Evolutionary conservation across 2,888 invertebrate species (phyloP), one percentile per base, ranked within the genome.

Genomic region (Amiota mariae): DNA sequence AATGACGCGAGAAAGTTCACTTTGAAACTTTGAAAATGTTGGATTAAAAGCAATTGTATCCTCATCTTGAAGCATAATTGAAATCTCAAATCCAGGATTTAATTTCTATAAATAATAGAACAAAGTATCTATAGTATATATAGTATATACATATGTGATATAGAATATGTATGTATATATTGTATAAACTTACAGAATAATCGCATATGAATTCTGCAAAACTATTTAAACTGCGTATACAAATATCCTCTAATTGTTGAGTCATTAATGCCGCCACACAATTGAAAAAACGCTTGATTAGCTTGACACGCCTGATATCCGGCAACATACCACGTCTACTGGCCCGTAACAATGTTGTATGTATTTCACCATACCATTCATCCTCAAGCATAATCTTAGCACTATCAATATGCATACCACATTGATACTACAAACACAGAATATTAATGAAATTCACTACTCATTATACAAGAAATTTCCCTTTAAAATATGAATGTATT

Each of bases 231-330:
- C 97, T 97, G 81, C 94, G 93, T 59, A 96, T 91, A 79, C 96
- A 95, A 49, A 97, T 89, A 24, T 93, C 93, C 88, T 97, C 96
- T 73, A 98, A 90, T 83, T 97, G 96, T 81, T 94, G 94, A 0
- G 96, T 95, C 98, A 98, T 98, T 57, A 97, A 91, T 47, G 94
- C 94, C 0, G 94, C 94, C 1, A 97, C 93, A 82, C 96, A 95
- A 88, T 97, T 95, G 88, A 95, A 97, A 89, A 97, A 97, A 63
- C 93, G 93, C 80, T 92, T 93, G 88, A 95, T 92, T 87, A 93
- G 92, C 13, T 91, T 91, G 18, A 91, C 92, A 78, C 94, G 93
- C 67, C 92, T 91, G 0, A 93, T 91, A 77, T 93, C 93, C 0
- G 95, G 95, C 72, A 96, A 91, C 78, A 92, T 91, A 73, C 92